Conservation (phyloP, 2,113 vertebrate species). For the Zapornia atra region DNA sequence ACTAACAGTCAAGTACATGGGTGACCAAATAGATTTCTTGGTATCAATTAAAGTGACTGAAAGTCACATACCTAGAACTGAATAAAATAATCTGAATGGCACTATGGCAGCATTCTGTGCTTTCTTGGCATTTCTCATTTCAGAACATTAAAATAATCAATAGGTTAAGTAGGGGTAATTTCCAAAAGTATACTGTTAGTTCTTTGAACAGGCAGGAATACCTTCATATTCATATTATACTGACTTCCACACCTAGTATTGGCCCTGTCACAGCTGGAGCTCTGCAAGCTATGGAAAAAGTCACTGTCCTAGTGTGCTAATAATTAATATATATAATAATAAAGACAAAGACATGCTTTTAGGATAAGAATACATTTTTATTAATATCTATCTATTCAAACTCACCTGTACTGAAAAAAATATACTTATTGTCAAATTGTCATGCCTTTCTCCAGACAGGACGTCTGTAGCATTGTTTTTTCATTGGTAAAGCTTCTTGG, state of each 20-base stretch:
- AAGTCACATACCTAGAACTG: not conserved
- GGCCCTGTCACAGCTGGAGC: not conserved
- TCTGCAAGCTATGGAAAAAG: not conserved
- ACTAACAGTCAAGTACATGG: not conserved
- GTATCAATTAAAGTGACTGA: not conserved
- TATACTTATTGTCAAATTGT: not conserved
- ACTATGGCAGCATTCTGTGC: not conserved
- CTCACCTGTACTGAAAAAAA: not conserved
- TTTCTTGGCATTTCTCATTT: not conserved
- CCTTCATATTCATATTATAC: not conserved
- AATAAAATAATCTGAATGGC: not conserved
- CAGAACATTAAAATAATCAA: not conserved
- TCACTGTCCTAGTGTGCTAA: not conserved
- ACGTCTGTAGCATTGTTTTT: not conserved
- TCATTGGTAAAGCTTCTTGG: not conserved
- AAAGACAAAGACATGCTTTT: not conserved
- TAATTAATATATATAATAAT: not conserved
- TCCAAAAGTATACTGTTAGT: not conserved
- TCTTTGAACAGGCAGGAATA: not conserved
- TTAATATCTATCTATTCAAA: not conserved
- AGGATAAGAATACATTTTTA: not conserved
- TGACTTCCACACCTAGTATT: not conserved
- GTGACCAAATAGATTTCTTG: not conserved
- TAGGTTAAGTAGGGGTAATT: not conserved
- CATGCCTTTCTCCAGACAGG: not conserved